Percentiles rank a stretch among this genome's conserved stretches.
phyloP scores from a whole-genome alignment of 2,888 invertebrate species.

The Pinctada fucata region DNA sequence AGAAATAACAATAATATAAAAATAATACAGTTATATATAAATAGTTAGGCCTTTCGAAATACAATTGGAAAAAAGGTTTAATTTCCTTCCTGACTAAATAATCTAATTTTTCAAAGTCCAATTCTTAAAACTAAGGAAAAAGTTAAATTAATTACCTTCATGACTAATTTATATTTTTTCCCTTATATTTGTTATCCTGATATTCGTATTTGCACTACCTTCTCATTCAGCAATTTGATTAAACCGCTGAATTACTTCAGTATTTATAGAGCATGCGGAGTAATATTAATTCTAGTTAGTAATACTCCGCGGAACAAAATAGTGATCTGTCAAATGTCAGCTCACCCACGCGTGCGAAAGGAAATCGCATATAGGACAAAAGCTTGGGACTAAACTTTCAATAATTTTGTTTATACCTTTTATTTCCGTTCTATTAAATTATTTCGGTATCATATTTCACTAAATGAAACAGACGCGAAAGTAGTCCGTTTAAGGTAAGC shows the following conservation, averaged over 20 bases:
- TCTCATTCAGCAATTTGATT: constrained; percentile 2
- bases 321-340: background rate
- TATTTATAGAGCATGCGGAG: constrained; percentile 10
- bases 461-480: background rate
- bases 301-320: constrained; percentile 18
- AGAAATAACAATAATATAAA: background rate
- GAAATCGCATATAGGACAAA: too few relatives aligned
- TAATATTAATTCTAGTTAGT: background rate
- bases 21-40: background rate
- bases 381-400: too few relatives aligned
- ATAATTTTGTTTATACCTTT: too few relatives aligned
- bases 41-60: background rate
- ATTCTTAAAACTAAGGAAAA: background rate
- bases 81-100: too few relatives aligned
- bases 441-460: too few relatives aligned
- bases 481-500: background rate
- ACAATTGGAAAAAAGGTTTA: too few relatives aligned
- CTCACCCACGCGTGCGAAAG: too few relatives aligned
- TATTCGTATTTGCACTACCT: too few relatives aligned
- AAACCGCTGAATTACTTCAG: constrained; percentile 6
- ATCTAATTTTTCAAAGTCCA: too few relatives aligned
- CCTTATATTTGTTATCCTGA: too few relatives aligned
- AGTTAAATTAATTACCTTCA: background rate
- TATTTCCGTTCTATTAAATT: too few relatives aligned
- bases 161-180: too few relatives aligned